Evolutionary conservation across 2,888 invertebrate genomes (phyloP).

Genomic region (Coenonympha glycerion): DNA sequence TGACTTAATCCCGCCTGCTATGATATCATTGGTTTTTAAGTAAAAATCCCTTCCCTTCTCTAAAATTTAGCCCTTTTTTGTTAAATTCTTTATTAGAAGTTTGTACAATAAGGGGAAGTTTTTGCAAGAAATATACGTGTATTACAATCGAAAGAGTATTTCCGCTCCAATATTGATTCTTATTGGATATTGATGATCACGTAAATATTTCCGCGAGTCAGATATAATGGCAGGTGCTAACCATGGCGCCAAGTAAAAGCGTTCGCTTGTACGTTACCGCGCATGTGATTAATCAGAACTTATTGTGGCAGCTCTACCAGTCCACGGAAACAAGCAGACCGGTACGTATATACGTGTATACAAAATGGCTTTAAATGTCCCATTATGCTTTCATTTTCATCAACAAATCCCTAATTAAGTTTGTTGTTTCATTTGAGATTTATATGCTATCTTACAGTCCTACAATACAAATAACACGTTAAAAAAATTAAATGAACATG

Average conservation of each 20-base stretch:
- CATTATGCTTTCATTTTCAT: slow-evolving; percentile 21
- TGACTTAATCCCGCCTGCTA: not conserved
- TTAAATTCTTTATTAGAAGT: too few relatives aligned
- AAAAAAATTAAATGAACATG: not conserved
- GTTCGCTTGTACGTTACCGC: slow-evolving; percentile 36
- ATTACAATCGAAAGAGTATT: too few relatives aligned
- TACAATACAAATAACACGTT: not conserved
- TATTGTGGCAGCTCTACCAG: slow-evolving; percentile 75
- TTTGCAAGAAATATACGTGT: too few relatives aligned
- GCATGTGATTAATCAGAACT: slow-evolving; percentile 65
- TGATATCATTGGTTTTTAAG: too few relatives aligned
- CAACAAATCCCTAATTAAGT: slow-evolving; percentile 3
- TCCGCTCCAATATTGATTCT: too few relatives aligned
- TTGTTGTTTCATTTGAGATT: slow-evolving; percentile 2
- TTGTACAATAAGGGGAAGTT: too few relatives aligned
- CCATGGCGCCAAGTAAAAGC: slow-evolving; percentile 7
- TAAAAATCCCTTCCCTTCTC: too few relatives aligned
- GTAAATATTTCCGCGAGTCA: slow-evolving; percentile 1
- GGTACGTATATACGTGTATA: slow-evolving; percentile 58
- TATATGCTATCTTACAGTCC: not conserved
- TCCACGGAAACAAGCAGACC: slow-evolving; percentile 68
- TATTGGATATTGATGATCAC: too few relatives aligned
- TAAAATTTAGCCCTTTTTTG: too few relatives aligned
- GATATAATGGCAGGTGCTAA: slow-evolving; percentile 10
- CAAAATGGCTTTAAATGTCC: slow-evolving; percentile 24